Conservation (phyloP, 37 sponge, comb jelly and placozoan species). For the Haliclona indistincta region DNA sequence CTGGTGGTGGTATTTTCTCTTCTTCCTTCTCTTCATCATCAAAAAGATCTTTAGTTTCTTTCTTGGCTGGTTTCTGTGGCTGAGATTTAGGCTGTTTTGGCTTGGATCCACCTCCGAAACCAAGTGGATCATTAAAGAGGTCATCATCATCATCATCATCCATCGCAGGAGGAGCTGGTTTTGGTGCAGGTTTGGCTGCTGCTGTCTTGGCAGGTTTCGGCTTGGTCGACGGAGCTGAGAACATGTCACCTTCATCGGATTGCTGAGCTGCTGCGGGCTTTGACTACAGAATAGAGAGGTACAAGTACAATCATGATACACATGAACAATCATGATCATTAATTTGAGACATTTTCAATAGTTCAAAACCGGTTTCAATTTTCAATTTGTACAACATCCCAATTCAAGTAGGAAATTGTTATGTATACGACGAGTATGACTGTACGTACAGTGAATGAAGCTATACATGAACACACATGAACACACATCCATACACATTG, state of each 20-base stretch:
- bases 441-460: neutral
- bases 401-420: neutral
- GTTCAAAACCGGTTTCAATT: no score
- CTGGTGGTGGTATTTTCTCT: conserved; percentile 5
- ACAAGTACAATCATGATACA: conserved; percentile 2
- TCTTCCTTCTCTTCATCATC: conserved; percentile 11
- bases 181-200: conserved; percentile 5
- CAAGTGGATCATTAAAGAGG: neutral
- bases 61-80: neutral
- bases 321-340: no score
- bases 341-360: neutral
- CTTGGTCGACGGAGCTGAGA: neutral
- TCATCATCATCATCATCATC: conserved; percentile 22
- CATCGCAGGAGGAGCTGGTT: neutral
- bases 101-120: neutral
- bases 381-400: neutral
- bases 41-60: conserved; percentile 19
- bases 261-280: neutral
- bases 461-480: neutral
- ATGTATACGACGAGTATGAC: neutral
- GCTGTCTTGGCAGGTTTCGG: conserved; percentile 3
- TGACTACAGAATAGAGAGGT: neutral
- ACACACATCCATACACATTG: neutral
- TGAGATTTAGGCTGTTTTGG: neutral
- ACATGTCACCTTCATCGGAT: neutral